phyloP scores from a whole-genome alignment of 2,888 invertebrate genomes.

The Sphaerophoria rueppellii region DNA sequence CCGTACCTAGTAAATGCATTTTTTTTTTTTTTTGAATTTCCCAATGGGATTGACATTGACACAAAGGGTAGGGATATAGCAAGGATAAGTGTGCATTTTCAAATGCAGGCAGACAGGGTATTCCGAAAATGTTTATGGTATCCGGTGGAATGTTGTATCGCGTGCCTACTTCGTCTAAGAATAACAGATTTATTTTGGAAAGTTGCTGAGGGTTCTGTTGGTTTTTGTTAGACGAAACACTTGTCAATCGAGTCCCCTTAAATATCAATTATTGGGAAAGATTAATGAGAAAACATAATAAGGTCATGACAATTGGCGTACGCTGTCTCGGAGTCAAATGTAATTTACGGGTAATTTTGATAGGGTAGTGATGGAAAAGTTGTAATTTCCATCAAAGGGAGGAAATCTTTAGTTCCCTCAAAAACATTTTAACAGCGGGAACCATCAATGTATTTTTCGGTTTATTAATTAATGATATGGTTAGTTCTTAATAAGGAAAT shows the following conservation, averaged over 20 bases:
- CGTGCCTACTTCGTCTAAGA: slow-evolving; percentile 43
- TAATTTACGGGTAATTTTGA: slow-evolving; percentile 1
- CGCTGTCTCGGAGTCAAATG: slow-evolving; percentile 5
- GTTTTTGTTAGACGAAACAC: slow-evolving; percentile 32
- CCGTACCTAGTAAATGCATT: background rate
- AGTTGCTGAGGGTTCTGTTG: slow-evolving; percentile 7
- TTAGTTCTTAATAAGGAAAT: no score
- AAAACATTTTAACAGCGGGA: no score
- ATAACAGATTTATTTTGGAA: slow-evolving; percentile 47
- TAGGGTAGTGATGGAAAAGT: slow-evolving; percentile 16
- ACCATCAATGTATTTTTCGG: no score
- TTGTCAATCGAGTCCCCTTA: slow-evolving; percentile 57
- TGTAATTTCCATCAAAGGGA: background rate
- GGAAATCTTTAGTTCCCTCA: no score
- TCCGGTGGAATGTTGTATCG: slow-evolving; percentile 67
- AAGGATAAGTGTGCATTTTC: slow-evolving; percentile 33
- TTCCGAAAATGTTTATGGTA: slow-evolving; percentile 70
- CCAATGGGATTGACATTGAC: slow-evolving; percentile 28
- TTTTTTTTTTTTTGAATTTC: slow-evolving; percentile 10
- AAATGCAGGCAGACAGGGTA: slow-evolving; percentile 37
- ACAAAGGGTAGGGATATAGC: slow-evolving; percentile 48
- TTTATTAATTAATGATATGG: no score
- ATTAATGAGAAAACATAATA: slow-evolving; percentile 56
- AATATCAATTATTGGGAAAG: slow-evolving; percentile 51
- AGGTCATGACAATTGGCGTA: slow-evolving; percentile 68